Evolutionary conservation across 2,797 vertebrate species (phyloP).

Genomic region (Rhincodon typus): DNA sequence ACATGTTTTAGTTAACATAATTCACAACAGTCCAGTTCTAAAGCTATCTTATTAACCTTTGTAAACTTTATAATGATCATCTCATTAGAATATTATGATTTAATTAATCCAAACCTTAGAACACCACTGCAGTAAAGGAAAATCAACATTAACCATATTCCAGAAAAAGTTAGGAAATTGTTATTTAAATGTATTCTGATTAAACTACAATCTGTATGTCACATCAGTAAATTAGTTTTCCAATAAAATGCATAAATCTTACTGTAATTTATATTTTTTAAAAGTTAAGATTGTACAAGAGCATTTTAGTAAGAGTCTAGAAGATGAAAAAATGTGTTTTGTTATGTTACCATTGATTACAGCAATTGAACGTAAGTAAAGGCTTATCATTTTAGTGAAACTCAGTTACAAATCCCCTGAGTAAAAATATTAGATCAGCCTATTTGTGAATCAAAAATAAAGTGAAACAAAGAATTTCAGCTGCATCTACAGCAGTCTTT

Average conservation of each 20-base stretch:
- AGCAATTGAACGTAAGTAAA: slow-evolving; percentile 8
- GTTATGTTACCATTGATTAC: not conserved
- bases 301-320: not conserved
- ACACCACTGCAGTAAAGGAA: not conserved
- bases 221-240: slow-evolving; percentile 13
- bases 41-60: not conserved
- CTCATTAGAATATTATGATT: not conserved
- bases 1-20: not conserved
- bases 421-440: slow-evolving; percentile 10
- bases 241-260: not conserved
- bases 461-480: slow-evolving; percentile 16
- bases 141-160: not conserved
- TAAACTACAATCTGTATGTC: not conserved
- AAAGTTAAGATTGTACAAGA: not conserved
- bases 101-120: not conserved
- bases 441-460: slow-evolving; percentile 31
- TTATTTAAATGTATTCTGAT: not conserved
- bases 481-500: slow-evolving; percentile 43
- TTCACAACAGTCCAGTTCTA: not conserved
- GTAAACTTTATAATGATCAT: slow-evolving; percentile 1
- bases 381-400: slow-evolving; percentile 11
- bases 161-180: not conserved
- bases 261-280: not conserved
- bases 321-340: not conserved
- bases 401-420: slow-evolving; percentile 10